Conservation (phyloP, 2,797 vertebrate species). For the Pseudocheirus occidentalis region DNA sequence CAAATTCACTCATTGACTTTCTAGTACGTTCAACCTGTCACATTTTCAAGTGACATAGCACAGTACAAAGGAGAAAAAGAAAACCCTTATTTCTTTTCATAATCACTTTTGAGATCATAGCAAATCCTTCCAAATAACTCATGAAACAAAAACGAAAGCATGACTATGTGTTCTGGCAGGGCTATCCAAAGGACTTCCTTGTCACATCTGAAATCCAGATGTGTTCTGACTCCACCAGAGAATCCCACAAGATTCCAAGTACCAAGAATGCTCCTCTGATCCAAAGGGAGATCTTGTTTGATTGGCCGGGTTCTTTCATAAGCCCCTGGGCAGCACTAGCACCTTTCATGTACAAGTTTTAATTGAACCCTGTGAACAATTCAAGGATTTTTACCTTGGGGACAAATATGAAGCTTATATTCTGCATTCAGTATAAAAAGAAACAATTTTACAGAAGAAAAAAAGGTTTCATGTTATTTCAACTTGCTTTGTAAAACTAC, state of each 20-base stretch:
- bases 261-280: background rate
- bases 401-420: constrained; percentile 56
- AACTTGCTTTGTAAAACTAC: constrained; percentile 71
- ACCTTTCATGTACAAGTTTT: constrained; percentile 11
- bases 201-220: constrained; percentile 45
- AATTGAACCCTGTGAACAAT: constrained; percentile 29
- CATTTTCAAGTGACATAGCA: constrained; percentile 71
- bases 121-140: constrained; percentile 53
- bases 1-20: constrained; percentile 66
- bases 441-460: constrained; percentile 63
- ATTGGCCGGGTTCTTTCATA: constrained; percentile 36
- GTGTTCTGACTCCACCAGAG: constrained; percentile 4
- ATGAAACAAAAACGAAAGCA: constrained; percentile 18
- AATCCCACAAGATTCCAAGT: constrained; percentile 21
- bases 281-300: constrained; percentile 10
- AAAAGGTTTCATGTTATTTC: constrained; percentile 48
- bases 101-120: constrained; percentile 63
- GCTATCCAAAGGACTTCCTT: constrained; percentile 51
- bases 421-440: constrained; percentile 70
- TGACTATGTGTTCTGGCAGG: background rate
- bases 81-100: constrained; percentile 65
- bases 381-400: constrained; percentile 33
- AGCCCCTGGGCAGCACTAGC: background rate
- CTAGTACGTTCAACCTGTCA: constrained; percentile 54
- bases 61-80: constrained; percentile 58